A percentile compares a stretch with the other conserved stretches of the same genome.
These are phyloP conservation scores for Betta splendens DNA, from an alignment of 2,797 vertebrate species.

Conservation along the genomic window DNA sequence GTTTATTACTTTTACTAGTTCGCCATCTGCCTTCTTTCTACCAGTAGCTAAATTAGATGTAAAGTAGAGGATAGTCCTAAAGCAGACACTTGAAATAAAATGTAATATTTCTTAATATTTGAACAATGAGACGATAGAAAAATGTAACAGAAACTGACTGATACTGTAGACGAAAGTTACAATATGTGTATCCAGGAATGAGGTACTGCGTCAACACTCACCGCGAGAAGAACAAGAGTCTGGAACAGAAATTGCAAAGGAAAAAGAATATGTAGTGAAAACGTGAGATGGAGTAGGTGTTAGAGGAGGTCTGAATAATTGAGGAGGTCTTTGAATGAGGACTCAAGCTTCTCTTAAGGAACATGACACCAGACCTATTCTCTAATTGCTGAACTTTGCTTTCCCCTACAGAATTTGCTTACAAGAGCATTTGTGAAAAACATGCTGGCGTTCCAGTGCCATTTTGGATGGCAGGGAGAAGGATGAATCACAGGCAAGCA, in stretches of 20 bases:
- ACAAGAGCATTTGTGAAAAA: conserved; percentile 45
- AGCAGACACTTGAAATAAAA: too few species aligned
- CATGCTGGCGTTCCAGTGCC: conserved; percentile 9
- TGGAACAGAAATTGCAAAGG: conserved; percentile 2
- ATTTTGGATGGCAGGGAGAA: conserved; percentile 10
- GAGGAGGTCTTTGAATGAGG: conserved; percentile 45
- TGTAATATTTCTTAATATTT: too few species aligned
- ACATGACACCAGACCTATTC: conserved; percentile 38
- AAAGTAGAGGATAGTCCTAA: too few species aligned
- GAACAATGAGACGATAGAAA: too few species aligned
- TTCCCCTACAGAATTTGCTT: conserved; percentile 51
- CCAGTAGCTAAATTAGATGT: too few species aligned
- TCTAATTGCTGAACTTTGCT: conserved; percentile 63
- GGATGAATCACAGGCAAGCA: conserved; percentile 15
- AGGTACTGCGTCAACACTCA: too few species aligned
- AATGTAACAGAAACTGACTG: too few species aligned
- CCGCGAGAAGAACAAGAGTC: too few species aligned
- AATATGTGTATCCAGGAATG: too few species aligned
- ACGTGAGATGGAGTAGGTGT: background rate
- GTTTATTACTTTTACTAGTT: background rate
- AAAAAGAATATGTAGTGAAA: conserved; percentile 3
- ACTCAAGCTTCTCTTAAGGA: conserved; percentile 46
- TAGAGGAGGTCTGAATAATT: conserved; percentile 54
- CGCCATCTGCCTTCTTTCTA: too few species aligned
- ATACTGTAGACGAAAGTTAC: too few species aligned